Percentiles rank a stretch among this genome's conserved stretches.
phyloP scores from a whole-genome alignment of 2,113 vertebrate genomes.

The Saguinus imperator region DNA sequence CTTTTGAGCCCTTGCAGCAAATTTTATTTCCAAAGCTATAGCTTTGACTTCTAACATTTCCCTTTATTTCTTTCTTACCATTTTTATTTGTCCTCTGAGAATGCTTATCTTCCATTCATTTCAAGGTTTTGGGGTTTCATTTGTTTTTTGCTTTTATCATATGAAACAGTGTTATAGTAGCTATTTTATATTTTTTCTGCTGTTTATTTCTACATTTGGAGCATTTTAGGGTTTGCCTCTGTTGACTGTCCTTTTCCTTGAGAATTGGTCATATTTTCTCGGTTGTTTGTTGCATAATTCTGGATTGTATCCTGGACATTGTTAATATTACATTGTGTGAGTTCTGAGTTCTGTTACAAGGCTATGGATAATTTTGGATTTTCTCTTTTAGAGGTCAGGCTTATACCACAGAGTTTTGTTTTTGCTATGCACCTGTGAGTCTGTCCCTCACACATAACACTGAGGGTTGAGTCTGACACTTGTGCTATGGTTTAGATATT shows the following conservation, averaged over 20 bases:
- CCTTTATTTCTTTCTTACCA: not conserved
- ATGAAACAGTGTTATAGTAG: not conserved
- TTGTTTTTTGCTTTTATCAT: not conserved
- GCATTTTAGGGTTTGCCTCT: not conserved
- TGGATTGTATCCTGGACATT: not conserved
- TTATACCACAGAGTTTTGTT: not conserved
- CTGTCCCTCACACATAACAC: not conserved
- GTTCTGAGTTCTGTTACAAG: not conserved
- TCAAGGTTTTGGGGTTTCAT: not conserved
- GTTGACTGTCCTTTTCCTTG: not conserved
- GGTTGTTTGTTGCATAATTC: not conserved
- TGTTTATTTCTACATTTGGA: not conserved
- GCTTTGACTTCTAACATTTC: not conserved
- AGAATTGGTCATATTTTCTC: not conserved
- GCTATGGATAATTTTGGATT: not conserved
- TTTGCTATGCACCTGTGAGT: not conserved
- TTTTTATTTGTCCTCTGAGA: not conserved
- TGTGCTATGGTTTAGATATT: not conserved
- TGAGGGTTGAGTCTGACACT: not conserved
- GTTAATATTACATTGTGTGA: not conserved
- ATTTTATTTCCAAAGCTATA: not conserved
- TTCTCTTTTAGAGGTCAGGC: not conserved
- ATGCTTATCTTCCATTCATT: not conserved
- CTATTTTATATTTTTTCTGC: not conserved
- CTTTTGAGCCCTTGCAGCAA: not conserved